Conservation (phyloP, 2,888 invertebrate species). For the Polyommatus iphigenia region DNA sequence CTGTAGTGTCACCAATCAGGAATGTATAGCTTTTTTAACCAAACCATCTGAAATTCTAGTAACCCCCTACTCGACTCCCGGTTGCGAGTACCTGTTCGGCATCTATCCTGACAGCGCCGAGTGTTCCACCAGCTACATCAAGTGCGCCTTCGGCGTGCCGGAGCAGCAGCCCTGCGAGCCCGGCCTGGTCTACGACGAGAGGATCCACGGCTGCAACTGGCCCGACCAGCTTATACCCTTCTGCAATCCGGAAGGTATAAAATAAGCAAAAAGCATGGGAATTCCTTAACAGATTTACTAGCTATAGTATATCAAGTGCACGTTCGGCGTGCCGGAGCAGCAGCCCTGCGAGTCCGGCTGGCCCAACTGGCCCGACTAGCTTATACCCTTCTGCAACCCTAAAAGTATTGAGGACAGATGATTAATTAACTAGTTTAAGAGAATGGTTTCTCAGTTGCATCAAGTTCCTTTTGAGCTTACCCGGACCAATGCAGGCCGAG, state of each 20-base stretch:
- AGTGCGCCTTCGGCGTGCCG: constrained; percentile 91
- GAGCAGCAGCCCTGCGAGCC: constrained; percentile 90
- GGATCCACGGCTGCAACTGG: constrained; percentile 95
- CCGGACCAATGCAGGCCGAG: too few species aligned
- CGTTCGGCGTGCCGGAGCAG: constrained; percentile 88
- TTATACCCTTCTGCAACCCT: constrained; percentile 86
- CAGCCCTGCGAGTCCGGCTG: constrained; percentile 92
- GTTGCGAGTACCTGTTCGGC: constrained; percentile 94
- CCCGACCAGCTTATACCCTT: constrained; percentile 92
- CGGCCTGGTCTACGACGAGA: constrained; percentile 93
- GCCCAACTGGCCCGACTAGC: constrained; percentile 96
- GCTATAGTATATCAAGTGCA: constrained; percentile 91
- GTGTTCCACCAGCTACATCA: constrained; percentile 92
- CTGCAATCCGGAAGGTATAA: constrained; percentile 96
- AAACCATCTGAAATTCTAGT: constrained; percentile 73
- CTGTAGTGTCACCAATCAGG: too few species aligned
- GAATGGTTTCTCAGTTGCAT: too few species aligned
- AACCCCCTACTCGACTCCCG: constrained; percentile 88
- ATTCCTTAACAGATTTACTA: constrained; percentile 81
- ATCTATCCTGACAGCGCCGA: constrained; percentile 89
- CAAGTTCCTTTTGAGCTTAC: too few species aligned
- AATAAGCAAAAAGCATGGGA: too few species aligned
- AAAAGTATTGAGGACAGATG: neutral
- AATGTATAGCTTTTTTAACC: too few species aligned
- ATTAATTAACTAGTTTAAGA: too few species aligned